Evolutionary conservation across 2,888 invertebrate genomes (phyloP), one percentile per base, ranked within the genome.

Genomic region (Myopa testacea): DNA sequence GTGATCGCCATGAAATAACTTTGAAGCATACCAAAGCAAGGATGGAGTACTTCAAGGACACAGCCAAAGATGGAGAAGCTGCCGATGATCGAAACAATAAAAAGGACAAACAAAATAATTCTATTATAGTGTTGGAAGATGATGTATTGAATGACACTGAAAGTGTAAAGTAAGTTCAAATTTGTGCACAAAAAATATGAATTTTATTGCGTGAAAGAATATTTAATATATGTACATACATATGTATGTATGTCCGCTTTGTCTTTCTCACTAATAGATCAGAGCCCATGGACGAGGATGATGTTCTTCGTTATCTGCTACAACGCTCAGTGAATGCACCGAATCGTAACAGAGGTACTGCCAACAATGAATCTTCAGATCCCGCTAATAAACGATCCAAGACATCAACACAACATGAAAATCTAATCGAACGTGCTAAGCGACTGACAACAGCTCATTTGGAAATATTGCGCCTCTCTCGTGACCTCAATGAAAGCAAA

Each of bases 111-210:
- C 34, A n/a, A 40, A 60, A 12, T n/a, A 76, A 75, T 19, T 63
- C 52, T 52, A 40, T 65, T 69, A 81, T 78, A 1, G 78, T 78
- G 60, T 81, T 82, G 40, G 81, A 78, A 34, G 82, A 83, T 5
- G 81, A 78, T 50, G 83, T 82, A 38, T 81, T 50, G 38, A 19
- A 70, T 60, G 82, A 68, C 12, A 5, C 79, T 14, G n/a, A 82
- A 34, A 85, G 82, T 67, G 76, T 78, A n/a, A 84, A 84, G 86
- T 86, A 76, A 81, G 82, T 62, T 60, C 6, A 55, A 45, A 19
- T 14, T 65, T 40, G 6, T 72, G 6, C 55, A 3, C 45, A 6
- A 65, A 4, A 6, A 37, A 55, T n/a, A 8, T 55, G 10, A 55
- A 55, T n/a, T 55, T 12, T 0, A n/a, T 1, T 26, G 26, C 26